Base-by-base conservation (phyloP, 64 coral and sea anemone genomes). In the Astreopora myriophthalma region DNA sequence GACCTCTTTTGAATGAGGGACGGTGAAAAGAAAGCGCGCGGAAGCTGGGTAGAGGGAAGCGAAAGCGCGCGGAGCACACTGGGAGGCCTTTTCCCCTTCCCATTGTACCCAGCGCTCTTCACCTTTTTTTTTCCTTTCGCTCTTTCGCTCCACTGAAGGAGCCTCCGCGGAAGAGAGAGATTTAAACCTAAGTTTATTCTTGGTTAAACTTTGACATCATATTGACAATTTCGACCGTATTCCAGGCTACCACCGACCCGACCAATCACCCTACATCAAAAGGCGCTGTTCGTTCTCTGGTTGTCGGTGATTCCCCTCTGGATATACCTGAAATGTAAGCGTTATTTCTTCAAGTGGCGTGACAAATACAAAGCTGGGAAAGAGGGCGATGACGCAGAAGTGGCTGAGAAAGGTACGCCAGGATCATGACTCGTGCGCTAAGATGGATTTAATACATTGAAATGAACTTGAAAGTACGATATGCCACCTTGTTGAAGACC, bases 221-320 rank as follows among this genome's bases (percentile, higher is more conserved):
- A 58, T 74, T 48, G 75, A 92, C 77, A 33, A 60, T 8, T 34
- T 11, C 8, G 12, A 31, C 33, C 17, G 10, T 3, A 16, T 16
- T 16, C 30, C 74, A 98, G 96, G 73, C 79, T 98, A 48, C 69
- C 77, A 68, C 93, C 96, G 36, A 62, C 79, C 20, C 96, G 96
- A 6, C 96, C 96, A 60, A 95, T 95, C 28, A 98, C 96, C 19
- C 40, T 98, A 6, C 96, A 98, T 63, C 96, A 98, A 37, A 98
- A 98, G 27, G 89, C 96, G 27, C 39, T 98, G 8, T 98, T 98
- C 63, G 89, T 85, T 48, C 20, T 98, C 11, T 98, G 96, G 96
- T 77, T 98, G 19, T 85, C 89, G 19, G 64, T 98, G 24, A 90
- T 93, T 37, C 84, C 73, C 26, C 22, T 89, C 1, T 98, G 90